Evolutionary conservation across 2,888 invertebrate species (phyloP), one percentile per base, ranked within the genome.

Genomic region (Lampropteryx suffumata): DNA sequence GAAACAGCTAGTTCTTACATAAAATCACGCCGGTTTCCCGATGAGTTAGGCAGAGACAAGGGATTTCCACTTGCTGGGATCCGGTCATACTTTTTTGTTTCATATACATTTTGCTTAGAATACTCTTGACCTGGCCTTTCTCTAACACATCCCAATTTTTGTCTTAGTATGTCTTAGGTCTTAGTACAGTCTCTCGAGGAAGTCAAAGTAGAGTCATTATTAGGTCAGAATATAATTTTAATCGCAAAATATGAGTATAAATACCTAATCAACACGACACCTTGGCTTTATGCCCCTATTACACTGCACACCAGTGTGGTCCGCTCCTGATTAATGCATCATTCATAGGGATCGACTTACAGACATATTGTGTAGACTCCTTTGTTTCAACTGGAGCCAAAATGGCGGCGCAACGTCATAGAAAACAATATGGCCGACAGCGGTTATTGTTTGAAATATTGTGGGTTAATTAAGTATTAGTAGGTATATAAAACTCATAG

Each of bases 351-450:
- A 59, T 64, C 62, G 34, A 14, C 39, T 64, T 62, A 62, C 64
- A 17, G 13, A 10, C 12, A 56, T 42, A 62, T 62, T 65, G 61
- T 65, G 32, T 26, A 11, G 5, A 24, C 12, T 17, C 78, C 80
- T 82, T 87, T 86, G 86, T 86, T 84, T 75, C 51, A 21, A 55
- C 53, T 33, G 47, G 63, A 64, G 55, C 56, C 62, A 66, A 66
- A 48, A 66, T 66, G 66, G 66, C 66, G 81, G 61, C 61, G 44
- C 72, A 76, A 79, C 82, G 84, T 83, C 84, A 83, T 71, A 61
- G 64, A 65, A 79, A 71, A 64, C 78, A 85, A 82, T 65, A 87
- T 86, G 87, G 86, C 85, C 63, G 75, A 62, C 53, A 40, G 44
- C 57, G 34, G 62, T 58, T 60, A 50, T 58, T 59, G 59, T 65